Percentiles rank a stretch among this genome's conserved stretches.
Evolutionary conservation across 2,113 vertebrate species (phyloP).

Genomic region (Erpornis zantholeuca): DNA sequence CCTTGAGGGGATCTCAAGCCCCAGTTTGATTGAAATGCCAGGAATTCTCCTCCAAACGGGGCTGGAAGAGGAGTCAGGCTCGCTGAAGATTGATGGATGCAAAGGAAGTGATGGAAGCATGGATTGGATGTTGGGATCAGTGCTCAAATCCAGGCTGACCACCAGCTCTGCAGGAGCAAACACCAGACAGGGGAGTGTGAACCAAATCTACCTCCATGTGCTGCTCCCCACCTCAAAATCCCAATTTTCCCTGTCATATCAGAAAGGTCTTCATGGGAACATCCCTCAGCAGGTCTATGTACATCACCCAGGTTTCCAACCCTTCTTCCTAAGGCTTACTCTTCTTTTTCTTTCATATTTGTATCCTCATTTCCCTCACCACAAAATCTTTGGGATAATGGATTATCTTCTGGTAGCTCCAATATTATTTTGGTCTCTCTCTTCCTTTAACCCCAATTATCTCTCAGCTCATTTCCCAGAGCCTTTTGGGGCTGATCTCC

Average conservation of each 20-base stretch:
- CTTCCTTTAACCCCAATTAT: not conserved
- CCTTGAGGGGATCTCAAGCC: fast-evolving
- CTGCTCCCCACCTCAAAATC: not conserved
- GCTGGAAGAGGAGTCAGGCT: not conserved
- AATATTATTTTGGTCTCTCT: not conserved
- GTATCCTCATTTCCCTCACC: not conserved
- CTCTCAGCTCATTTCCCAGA: not conserved
- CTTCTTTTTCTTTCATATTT: not conserved
- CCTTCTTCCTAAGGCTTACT: not conserved
- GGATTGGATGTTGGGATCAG: not conserved
- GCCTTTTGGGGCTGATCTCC: not conserved
- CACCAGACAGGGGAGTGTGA: fast-evolving
- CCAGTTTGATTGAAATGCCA: not conserved
- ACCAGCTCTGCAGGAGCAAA: not conserved
- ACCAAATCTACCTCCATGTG: not conserved
- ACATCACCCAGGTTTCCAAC: not conserved
- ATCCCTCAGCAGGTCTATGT: not conserved
- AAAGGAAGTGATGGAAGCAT: not conserved
- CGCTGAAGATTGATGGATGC: not conserved
- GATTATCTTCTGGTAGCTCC: not conserved
- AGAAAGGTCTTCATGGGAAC: not conserved
- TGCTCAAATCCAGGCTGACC: not conserved
- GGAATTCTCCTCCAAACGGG: not conserved
- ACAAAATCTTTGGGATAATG: not conserved
- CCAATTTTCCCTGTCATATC: not conserved